Base-by-base conservation (phyloP, 2,113 vertebrate species). In the Nymphicus hollandicus region DNA sequence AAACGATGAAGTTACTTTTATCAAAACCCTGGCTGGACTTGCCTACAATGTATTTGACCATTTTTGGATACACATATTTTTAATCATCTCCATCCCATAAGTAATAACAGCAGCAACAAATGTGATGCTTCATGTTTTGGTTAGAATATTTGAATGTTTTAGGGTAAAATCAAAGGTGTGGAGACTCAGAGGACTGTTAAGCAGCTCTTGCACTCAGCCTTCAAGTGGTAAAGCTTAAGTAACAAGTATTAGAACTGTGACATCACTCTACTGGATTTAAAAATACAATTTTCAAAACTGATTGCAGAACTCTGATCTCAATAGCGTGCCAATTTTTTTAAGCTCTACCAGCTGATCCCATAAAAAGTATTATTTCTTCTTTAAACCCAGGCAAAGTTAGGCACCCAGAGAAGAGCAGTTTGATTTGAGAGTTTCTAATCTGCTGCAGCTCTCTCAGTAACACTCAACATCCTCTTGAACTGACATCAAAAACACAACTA, bases 251-350 rank as follows among this genome's bases (percentile, higher is more conserved):
- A 33, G 64, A 95, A 92, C 72, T 83, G 23, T 93, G 92, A 94
- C 92, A 84, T 81, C 91, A 88, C 83, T 96, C 92, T 58, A 94
- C 86, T 83, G 95, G 92, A 94, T 95, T 96, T 90, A 74, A 93
- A 95, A 96, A 94, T 39, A 86, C 88, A 86, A 91, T 94, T 95
- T 93, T 91, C 94, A 91, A 41, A 95, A 80, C 86, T 88, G 92
- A 93, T 93, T 95, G 95, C 88, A 83, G 73, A 95, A 95, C 90
- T 91, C n/a, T n/a, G 86, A 93, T 93, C 90, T 93, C 82, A 94
- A 86, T 46, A 94, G 49, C 81, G 58, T 41, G 71, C 53, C n/a
- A 4, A 53, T 77, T 91, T 93, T 89, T 90, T 89, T 77, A 88
- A 83, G 79, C 60, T 88, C 79, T 86, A 25, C 82, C 79, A 91